Conservation (phyloP, 1,140 invertebrate genomes). For the Ladona fulva region DNA sequence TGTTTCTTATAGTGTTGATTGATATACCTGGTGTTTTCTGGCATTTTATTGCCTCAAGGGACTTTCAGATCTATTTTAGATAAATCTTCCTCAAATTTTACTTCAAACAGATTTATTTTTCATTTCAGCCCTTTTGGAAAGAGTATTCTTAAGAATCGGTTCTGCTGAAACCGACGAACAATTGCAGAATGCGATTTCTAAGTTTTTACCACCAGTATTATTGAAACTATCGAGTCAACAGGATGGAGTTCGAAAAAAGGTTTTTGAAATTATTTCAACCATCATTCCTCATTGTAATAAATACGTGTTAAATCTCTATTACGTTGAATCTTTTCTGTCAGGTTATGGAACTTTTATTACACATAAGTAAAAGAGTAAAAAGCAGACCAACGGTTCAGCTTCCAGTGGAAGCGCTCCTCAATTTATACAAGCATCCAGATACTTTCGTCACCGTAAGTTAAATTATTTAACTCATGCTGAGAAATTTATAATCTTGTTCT, state of each 20-base stretch:
- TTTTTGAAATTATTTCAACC: constrained; percentile 26
- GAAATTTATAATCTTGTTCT: not conserved
- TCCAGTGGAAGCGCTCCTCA: constrained; percentile 73
- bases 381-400: constrained; percentile 73
- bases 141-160: constrained; percentile 79
- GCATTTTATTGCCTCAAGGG: too few relatives aligned
- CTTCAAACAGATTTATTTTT: not conserved
- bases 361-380: constrained; percentile 83
- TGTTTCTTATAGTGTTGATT: too few relatives aligned
- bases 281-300: not conserved
- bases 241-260: constrained; percentile 77
- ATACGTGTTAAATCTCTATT: constrained; percentile 12
- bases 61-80: too few relatives aligned
- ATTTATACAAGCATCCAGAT: constrained; percentile 72
- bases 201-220: constrained; percentile 82
- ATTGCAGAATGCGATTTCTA: constrained; percentile 66
- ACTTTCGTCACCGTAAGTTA: constrained; percentile 71
- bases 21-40: too few relatives aligned
- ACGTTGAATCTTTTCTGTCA: constrained; percentile 30
- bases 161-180: constrained; percentile 83
- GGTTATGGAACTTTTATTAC: constrained; percentile 88
- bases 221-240: constrained; percentile 77
- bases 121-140: constrained; percentile 63
- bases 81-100: too few relatives aligned
- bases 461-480: not conserved